Evolutionary conservation across 2,113 vertebrate genomes (phyloP).

Genomic region (Ceyx melanurus): DNA sequence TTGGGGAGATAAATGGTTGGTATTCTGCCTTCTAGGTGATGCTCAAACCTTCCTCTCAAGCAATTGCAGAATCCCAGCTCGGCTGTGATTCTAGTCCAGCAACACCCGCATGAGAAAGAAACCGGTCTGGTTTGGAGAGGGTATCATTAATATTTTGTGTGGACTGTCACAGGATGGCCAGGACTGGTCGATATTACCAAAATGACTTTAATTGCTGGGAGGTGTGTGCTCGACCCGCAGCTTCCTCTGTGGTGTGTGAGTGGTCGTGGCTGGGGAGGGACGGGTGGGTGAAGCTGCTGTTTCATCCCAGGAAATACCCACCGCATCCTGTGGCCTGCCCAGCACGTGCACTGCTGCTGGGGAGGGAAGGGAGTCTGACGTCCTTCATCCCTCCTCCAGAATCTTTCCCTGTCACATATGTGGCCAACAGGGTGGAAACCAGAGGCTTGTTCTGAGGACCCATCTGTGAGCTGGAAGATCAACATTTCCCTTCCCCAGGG

Average conservation of each 20-base stretch:
- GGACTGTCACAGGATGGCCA: not conserved
- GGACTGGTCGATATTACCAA: not conserved
- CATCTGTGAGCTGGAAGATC: slow-evolving; percentile 30
- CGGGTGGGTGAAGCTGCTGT: not conserved
- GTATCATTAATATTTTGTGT: not conserved
- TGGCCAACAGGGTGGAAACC: not conserved
- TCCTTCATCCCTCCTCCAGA: not conserved
- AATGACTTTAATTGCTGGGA: not conserved
- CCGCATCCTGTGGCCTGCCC: not conserved
- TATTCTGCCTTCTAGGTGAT: not conserved
- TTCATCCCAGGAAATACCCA: not conserved
- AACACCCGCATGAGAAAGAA: not conserved
- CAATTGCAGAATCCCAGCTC: not conserved
- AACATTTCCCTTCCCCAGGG: not conserved
- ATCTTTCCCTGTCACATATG: not conserved
- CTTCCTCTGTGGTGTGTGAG: not conserved
- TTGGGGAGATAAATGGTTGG: not conserved
- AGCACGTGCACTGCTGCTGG: not conserved
- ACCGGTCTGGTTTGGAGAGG: not conserved
- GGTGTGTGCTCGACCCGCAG: not conserved
- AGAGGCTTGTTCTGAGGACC: not conserved
- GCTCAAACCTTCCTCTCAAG: not conserved
- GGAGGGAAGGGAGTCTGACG: not conserved
- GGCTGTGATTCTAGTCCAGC: not conserved
- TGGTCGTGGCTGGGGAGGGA: not conserved